These are phyloP conservation scores for Amphipoea lucens DNA, from an alignment of 2,888 invertebrate genomes.

Conservation along the genomic window DNA sequence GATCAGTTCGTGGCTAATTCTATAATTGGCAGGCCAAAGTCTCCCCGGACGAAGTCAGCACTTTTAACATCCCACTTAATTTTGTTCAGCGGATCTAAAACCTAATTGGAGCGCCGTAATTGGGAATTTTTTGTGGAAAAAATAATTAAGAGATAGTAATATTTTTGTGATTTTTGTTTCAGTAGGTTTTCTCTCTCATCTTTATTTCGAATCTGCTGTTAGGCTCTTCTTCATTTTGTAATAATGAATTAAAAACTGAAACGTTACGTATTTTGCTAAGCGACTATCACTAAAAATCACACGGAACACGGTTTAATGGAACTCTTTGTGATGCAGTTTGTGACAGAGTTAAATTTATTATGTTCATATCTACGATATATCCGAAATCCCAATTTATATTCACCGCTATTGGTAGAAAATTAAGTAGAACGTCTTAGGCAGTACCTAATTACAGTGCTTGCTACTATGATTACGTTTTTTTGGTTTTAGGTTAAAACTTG, in stretches of 20 bases:
- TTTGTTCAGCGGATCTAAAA: constrained; percentile 51
- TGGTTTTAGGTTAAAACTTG: neutral
- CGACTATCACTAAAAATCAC: too few species aligned
- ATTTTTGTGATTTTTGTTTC: constrained; percentile 29
- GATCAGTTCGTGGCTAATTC: constrained; percentile 59
- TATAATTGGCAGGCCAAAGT: constrained; percentile 61
- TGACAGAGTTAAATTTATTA: too few species aligned
- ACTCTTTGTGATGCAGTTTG: neutral
- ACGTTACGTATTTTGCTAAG: neutral
- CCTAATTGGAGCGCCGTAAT: constrained; percentile 55
- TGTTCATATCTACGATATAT: neutral
- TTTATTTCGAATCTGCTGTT: constrained; percentile 12
- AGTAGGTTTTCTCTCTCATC: constrained; percentile 3
- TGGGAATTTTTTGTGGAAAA: constrained; percentile 43
- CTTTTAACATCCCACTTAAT: constrained; percentile 63
- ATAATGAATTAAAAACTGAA: neutral
- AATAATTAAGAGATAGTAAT: constrained; percentile 48
- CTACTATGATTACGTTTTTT: neutral
- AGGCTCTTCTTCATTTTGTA: neutral
- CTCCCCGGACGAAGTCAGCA: constrained; percentile 56
- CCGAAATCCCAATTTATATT: neutral
- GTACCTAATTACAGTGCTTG: neutral
- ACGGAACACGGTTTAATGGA: neutral
- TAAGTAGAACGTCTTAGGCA: neutral
- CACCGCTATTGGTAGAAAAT: too few species aligned